Conservation (phyloP, 2,113 vertebrate species). For the Oryzias melastigma region DNA sequence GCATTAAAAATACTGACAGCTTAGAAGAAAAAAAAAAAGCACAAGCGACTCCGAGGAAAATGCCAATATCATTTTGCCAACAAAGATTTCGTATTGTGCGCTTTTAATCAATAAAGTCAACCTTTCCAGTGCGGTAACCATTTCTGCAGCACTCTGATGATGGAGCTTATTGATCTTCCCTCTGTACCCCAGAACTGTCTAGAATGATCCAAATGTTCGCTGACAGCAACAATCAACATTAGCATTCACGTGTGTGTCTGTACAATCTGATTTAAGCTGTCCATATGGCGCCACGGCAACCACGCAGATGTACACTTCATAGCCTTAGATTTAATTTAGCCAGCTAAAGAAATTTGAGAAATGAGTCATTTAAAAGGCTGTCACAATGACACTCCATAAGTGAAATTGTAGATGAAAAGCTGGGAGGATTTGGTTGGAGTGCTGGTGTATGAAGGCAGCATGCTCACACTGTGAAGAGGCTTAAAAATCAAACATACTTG, state of each 20-base stretch:
- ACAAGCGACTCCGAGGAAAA: neutral
- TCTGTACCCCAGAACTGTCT: conserved; percentile 20
- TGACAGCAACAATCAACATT: conserved; percentile 16
- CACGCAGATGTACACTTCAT: conserved; percentile 14
- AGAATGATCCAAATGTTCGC: conserved; percentile 20
- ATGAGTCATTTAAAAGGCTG: conserved; percentile 2
- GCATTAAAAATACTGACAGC: neutral
- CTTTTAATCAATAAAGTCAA: conserved; percentile 36
- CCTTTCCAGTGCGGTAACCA: conserved; percentile 9
- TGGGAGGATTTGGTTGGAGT: conserved; percentile 16
- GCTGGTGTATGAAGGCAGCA: conserved; percentile 14
- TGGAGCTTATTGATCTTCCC: conserved; percentile 33
- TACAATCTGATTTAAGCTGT: conserved; percentile 23
- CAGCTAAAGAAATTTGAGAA: conserved; percentile 19
- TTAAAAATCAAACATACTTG: conserved; percentile 54
- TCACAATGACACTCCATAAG: conserved; percentile 2
- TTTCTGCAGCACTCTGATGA: conserved; percentile 24
- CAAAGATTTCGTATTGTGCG: conserved; percentile 10
- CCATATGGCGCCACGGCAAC: neutral
- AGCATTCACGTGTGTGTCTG: conserved; percentile 24
- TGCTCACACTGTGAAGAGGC: conserved; percentile 22
- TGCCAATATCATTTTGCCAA: neutral
- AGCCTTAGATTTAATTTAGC: conserved; percentile 11
- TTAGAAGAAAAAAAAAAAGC: neutral
- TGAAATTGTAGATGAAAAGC: conserved; percentile 39